phyloP scores from a whole-genome alignment of 2,888 invertebrate genomes.

The Azorinus chamasolen region DNA sequence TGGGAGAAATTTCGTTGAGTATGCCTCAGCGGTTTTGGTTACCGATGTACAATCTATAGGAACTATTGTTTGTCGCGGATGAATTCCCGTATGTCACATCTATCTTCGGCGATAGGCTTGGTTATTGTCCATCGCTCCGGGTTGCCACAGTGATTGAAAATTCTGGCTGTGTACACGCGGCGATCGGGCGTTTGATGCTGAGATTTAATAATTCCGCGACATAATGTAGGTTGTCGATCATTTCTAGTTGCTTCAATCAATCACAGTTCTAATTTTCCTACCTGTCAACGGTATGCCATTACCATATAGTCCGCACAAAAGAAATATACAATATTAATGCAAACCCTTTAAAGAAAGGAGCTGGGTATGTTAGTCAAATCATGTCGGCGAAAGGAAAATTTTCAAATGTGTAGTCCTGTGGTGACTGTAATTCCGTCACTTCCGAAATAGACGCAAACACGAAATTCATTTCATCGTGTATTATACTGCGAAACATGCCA shows the following conservation, averaged over 20 bases:
- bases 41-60: slow-evolving; percentile 42
- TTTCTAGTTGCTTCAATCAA: slow-evolving; percentile 44
- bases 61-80: slow-evolving; percentile 59
- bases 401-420: too few species aligned
- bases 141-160: slow-evolving; percentile 61
- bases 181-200: slow-evolving; percentile 59
- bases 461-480: too few species aligned
- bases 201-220: slow-evolving; percentile 60
- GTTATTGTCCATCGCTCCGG: slow-evolving; percentile 47
- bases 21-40: slow-evolving; percentile 37
- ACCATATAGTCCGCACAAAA: slow-evolving; percentile 38
- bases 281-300: slow-evolving; percentile 52
- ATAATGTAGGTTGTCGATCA: slow-evolving; percentile 49
- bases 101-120: slow-evolving; percentile 59
- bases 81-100: slow-evolving; percentile 64
- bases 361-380: too few species aligned
- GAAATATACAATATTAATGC: slow-evolving; percentile 47
- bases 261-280: slow-evolving; percentile 59
- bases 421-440: too few species aligned
- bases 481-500: too few species aligned
- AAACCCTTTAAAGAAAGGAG: background rate
- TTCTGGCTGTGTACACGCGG: slow-evolving; percentile 54
- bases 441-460: too few species aligned
- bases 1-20: slow-evolving; percentile 8
- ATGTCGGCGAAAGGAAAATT: too few species aligned